Percentiles rank a stretch among this genome's conserved stretches.
phyloP scores from a whole-genome alignment of 2,113 vertebrate species.

The Catharus bicknelli region DNA sequence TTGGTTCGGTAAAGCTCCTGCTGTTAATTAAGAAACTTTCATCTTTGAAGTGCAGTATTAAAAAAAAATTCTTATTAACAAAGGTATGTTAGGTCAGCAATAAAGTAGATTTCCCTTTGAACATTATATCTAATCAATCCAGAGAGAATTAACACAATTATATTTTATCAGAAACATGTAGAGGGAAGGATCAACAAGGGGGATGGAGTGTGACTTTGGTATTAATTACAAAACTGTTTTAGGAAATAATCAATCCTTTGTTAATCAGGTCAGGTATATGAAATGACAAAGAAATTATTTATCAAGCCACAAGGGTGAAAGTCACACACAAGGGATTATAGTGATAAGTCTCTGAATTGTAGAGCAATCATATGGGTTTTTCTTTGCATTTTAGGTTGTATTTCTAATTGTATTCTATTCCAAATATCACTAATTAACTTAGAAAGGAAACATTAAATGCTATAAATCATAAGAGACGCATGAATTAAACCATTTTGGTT shows the following conservation, averaged over 20 bases:
- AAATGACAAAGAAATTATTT: conserved; percentile 60
- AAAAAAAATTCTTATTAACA: conserved; percentile 67
- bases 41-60: conserved; percentile 68
- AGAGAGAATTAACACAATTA: conserved; percentile 72
- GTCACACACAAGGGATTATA: background rate
- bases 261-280: conserved; percentile 55
- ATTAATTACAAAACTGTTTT: conserved; percentile 69
- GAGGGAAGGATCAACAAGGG: conserved; percentile 59
- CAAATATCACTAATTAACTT: conserved; percentile 31
- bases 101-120: conserved; percentile 70
- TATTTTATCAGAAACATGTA: conserved; percentile 70
- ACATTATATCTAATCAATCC: conserved; percentile 69
- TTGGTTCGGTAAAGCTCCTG: conserved; percentile 71
- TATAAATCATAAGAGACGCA: background rate
- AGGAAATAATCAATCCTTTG: conserved; percentile 67
- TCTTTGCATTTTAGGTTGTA: background rate
- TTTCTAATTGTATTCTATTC: background rate
- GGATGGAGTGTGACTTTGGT: conserved; percentile 27
- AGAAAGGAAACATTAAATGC: conserved; percentile 2
- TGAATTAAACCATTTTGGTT: conserved; percentile 7
- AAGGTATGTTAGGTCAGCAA: conserved; percentile 69
- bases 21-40: conserved; percentile 81
- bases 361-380: background rate
- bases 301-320: conserved; percentile 37
- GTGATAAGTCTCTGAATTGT: background rate